Base-by-base conservation (phyloP, 2,113 vertebrate genomes). In the Emydura subglobosa region DNA sequence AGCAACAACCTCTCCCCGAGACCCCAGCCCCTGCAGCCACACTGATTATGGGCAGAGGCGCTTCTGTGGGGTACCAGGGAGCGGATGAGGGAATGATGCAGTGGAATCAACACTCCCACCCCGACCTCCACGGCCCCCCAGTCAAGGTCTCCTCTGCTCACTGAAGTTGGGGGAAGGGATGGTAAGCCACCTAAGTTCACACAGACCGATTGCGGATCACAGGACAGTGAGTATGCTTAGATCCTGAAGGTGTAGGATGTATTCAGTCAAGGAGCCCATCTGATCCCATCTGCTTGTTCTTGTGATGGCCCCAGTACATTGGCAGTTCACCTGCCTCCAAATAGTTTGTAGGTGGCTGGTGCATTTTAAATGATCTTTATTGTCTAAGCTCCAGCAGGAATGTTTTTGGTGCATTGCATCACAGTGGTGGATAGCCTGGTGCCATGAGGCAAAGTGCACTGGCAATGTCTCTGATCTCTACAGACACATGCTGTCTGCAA, bases 311-410 rank as follows among this genome's bases (percentile, higher is more conserved):
- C 53, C 19, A 0, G 1, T 5, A 42, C 49, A 7, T 3, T 0
- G 87, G 47, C 55, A 9, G 65, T 91, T 83, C 65, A 0, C 24
- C 57, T 47, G 83, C 27, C 82, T 47, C 68, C n/a, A 0, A 24
- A 22, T 29, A 25, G 1, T 49, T 0, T 0, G 49, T 24, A 79
- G 14, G 83, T 1, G 12, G 82, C 54, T 53, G 89, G n/a, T 4
- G 42, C 17, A 31, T 17, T 80, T 4, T 2, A 2, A 55, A 8
- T 0, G 10, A 25, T 6, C 54, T 17, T 10, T 0, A 0, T 0
- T 2, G 1, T 2, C 1, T 0, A 31, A 16, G 8, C 61, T 83
- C 59, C 6, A 85, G 79, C 53, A 34, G 54, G 93, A 93, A 27
- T 72, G 0, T 49, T 51, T 54, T 55, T 0, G 29, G 87, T 79